These are phyloP conservation scores for Epinotia bilunana DNA, from an alignment of 2,888 invertebrate species.

Conservation along the genomic window DNA sequence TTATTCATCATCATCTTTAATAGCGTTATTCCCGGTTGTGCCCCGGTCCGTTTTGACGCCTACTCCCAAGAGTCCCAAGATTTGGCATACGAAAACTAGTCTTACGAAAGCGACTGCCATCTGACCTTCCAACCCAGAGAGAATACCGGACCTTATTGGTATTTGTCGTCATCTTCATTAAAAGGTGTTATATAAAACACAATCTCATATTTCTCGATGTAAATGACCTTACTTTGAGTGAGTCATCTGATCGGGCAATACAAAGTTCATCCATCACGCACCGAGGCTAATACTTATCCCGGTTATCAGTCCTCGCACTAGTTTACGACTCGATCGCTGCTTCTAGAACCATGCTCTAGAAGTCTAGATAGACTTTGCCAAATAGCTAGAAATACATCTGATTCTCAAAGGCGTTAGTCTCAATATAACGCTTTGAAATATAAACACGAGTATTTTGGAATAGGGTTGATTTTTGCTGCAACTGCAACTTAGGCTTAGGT, in stretches of 20 bases:
- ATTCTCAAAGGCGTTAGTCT: conserved; percentile 2
- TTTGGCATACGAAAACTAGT: too few species aligned
- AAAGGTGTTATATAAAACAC: too few species aligned
- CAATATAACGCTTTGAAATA: not conserved
- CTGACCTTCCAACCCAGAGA: too few species aligned
- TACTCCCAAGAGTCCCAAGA: too few species aligned
- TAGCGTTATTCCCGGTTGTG: too few species aligned
- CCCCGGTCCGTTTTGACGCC: too few species aligned
- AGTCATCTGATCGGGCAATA: not conserved
- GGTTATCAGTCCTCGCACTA: not conserved
- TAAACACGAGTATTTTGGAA: not conserved
- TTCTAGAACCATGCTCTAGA: conserved; percentile 24
- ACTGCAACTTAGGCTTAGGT: not conserved
- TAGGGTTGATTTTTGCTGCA: not conserved
- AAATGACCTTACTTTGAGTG: not conserved
- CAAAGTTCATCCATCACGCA: conserved; percentile 7
- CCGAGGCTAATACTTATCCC: conserved; percentile 3
- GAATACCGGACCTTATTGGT: too few species aligned
- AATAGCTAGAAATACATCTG: not conserved
- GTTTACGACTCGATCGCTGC: conserved; percentile 4
- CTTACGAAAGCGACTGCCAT: too few species aligned
- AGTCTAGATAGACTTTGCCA: conserved; percentile 22
- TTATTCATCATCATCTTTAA: too few species aligned
- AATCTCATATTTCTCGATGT: too few species aligned
- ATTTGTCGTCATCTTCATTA: too few species aligned